Evolutionary conservation across 2,113 vertebrate genomes (phyloP).

Genomic region (Gymnorhina tibicen): DNA sequence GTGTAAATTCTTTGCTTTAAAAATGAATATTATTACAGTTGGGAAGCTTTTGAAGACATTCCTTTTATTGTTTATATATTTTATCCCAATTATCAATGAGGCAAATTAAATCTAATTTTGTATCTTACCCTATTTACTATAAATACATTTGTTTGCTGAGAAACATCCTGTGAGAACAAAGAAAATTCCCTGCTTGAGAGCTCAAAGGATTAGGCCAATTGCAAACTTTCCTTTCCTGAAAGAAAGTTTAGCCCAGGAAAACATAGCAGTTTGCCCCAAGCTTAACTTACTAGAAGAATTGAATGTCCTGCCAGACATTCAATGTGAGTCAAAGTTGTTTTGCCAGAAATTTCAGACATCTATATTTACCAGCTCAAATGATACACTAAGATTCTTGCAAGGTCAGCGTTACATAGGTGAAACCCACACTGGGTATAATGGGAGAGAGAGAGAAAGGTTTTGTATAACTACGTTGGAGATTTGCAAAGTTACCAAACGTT

Average conservation of each 20-base stretch:
- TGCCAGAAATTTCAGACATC: not conserved
- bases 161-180: constrained; percentile 35
- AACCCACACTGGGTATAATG: not conserved
- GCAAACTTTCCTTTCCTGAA: not conserved
- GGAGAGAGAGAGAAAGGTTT: not conserved
- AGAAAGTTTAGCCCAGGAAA: not conserved
- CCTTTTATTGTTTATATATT: not conserved
- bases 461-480: not conserved
- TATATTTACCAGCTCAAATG: not conserved
- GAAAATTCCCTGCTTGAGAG: not conserved
- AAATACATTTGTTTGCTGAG: constrained; percentile 18
- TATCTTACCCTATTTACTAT: not conserved
- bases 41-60: not conserved
- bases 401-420: not conserved
- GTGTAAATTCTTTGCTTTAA: not conserved
- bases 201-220: not conserved
- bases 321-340: not conserved
- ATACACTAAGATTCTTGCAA: not conserved
- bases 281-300: not conserved
- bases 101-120: not conserved
- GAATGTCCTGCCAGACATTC: not conserved
- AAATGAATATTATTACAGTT: not conserved
- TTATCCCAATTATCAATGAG: not conserved
- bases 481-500: not conserved
- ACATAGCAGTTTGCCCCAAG: not conserved